These are phyloP conservation scores for Laticauda colubrina DNA, from an alignment of 2,113 vertebrate species.

Conservation along the genomic window DNA sequence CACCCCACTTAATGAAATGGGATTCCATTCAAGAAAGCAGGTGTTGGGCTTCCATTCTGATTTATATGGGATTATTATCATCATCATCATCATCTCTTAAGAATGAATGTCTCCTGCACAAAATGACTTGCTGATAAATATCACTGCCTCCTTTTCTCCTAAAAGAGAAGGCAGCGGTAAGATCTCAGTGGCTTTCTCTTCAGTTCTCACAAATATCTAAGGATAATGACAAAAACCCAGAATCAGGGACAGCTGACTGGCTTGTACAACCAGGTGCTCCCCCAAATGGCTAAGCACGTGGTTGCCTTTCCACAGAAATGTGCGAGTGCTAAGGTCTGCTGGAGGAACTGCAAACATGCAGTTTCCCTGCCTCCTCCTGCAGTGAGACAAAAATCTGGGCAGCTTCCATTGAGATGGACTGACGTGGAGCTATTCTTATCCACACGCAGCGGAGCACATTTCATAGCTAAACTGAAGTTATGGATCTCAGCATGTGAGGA, in stretches of 20 bases:
- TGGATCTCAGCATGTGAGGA: slow-evolving; percentile 53
- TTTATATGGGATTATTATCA: too few species aligned
- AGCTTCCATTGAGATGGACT: slow-evolving; percentile 7
- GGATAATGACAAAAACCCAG: neutral
- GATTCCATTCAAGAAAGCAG: neutral
- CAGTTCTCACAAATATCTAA: neutral
- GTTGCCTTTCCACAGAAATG: neutral
- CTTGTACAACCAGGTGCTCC: neutral
- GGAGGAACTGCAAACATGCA: neutral
- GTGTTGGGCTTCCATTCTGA: neutral
- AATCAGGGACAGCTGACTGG: neutral
- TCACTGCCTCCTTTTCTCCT: neutral
- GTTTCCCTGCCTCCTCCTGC: neutral
- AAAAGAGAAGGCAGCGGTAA: neutral
- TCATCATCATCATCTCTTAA: too few species aligned
- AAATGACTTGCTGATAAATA: neutral
- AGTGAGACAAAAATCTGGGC: neutral
- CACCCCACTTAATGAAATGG: neutral
- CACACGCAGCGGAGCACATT: slow-evolving; percentile 54
- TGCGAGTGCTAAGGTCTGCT: neutral
- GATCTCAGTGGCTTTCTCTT: neutral
- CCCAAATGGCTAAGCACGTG: slow-evolving; percentile 9
- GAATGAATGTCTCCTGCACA: neutral
- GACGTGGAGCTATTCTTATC: slow-evolving; percentile 46
- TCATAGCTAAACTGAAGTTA: slow-evolving; percentile 41